Conservation (phyloP, 2,888 invertebrate species). For the Temnothorax rugatulus region DNA sequence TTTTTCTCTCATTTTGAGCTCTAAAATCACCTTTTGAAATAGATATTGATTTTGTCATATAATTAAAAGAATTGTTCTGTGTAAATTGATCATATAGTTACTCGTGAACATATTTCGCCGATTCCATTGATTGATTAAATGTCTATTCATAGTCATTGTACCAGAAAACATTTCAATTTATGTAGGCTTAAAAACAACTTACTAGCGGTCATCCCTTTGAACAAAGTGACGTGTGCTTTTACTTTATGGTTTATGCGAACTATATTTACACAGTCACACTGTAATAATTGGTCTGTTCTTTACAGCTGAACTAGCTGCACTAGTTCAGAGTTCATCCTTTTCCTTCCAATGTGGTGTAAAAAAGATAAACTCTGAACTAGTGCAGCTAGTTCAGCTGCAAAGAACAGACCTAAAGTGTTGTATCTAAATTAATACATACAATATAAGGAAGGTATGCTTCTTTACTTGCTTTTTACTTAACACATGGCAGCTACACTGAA, state of each 20-base stretch:
- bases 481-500: background rate
- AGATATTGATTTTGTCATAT: background rate
- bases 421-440: constrained; percentile 21
- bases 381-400: too few species aligned
- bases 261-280: constrained; percentile 59
- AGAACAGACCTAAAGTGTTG: too few species aligned
- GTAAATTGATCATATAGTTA: constrained; percentile 15
- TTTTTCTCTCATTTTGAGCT: background rate
- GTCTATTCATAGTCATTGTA: constrained; percentile 26
- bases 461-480: constrained; percentile 45
- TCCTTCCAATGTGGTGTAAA: too few species aligned
- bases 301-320: too few species aligned
- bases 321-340: too few species aligned
- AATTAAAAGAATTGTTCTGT: background rate
- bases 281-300: too few species aligned
- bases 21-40: background rate
- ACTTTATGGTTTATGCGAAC: constrained; percentile 9
- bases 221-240: constrained; percentile 54
- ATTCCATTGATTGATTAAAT: background rate
- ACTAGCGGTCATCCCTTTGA: constrained; percentile 56
- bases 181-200: constrained; percentile 66
- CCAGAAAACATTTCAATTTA: constrained; percentile 52
- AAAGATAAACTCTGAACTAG: too few species aligned
- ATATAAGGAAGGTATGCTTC: constrained; percentile 10
- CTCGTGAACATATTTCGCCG: background rate